Conservation (phyloP, 2,888 invertebrate genomes). For the Cecidostiba fungosa region DNA sequence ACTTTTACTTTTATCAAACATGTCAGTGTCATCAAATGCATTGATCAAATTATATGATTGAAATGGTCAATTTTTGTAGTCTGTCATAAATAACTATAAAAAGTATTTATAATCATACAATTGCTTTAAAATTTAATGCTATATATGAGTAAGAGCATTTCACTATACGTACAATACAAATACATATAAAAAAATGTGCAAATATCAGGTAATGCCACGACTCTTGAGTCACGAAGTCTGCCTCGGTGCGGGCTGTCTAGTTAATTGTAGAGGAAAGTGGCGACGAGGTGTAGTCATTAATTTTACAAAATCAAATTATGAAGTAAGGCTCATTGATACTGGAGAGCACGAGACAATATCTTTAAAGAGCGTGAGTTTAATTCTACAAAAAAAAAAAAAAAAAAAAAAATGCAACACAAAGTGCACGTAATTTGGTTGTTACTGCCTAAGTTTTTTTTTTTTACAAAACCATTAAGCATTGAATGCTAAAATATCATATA, state of each 20-base stretch:
- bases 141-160: not conserved
- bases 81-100: not conserved
- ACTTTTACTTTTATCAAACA: not conserved
- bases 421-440: constrained; percentile 54
- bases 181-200: constrained; percentile 62
- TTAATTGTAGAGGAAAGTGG: constrained; percentile 75
- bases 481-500: constrained; percentile 30
- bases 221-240: constrained; percentile 74
- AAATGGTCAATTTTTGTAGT: not conserved
- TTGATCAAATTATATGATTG: not conserved
- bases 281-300: constrained; percentile 75
- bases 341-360: constrained; percentile 74
- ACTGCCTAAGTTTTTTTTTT: constrained; percentile 3
- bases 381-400: constrained; percentile 37
- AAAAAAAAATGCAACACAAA: constrained; percentile 38
- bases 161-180: not conserved
- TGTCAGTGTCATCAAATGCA: not conserved
- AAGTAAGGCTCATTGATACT: constrained; percentile 77
- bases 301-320: constrained; percentile 70
- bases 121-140: not conserved
- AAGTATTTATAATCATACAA: not conserved
- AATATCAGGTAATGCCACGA: constrained; percentile 77
- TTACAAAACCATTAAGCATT: constrained; percentile 38
- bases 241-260: constrained; percentile 77
- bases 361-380: constrained; percentile 76